phyloP scores from a whole-genome alignment of 2,797 vertebrate genomes.

The Amniataba percoides region DNA sequence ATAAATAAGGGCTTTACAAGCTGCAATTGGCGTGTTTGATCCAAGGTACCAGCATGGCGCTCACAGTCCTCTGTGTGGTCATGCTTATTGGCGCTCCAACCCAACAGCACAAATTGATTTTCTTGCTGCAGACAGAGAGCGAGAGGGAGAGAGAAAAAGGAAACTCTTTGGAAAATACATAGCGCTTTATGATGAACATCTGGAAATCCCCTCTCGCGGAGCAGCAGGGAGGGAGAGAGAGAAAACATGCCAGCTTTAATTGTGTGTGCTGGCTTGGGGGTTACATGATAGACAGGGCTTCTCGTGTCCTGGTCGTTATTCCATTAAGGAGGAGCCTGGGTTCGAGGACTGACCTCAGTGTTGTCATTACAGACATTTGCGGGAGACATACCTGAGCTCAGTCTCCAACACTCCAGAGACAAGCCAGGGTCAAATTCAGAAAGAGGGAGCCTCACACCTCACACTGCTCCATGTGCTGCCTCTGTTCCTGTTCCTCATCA shows the following conservation, averaged over 20 bases:
- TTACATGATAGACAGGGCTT: slow-evolving; percentile 42
- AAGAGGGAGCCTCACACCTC: slow-evolving; percentile 7
- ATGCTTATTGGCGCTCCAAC: slow-evolving; percentile 44
- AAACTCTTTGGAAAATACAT: slow-evolving; percentile 63
- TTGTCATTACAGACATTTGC: slow-evolving; percentile 40
- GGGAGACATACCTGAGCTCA: slow-evolving; percentile 38
- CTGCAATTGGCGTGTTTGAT: slow-evolving; percentile 63
- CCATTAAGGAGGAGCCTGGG: slow-evolving; percentile 47
- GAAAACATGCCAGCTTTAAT: slow-evolving; percentile 66
- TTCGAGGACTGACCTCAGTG: slow-evolving; percentile 41
- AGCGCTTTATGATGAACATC: slow-evolving; percentile 76
- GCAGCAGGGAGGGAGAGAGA: slow-evolving; percentile 37
- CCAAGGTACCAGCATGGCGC: slow-evolving; percentile 59
- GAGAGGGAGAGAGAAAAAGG: slow-evolving; percentile 39
- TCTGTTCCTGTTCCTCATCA: slow-evolving; percentile 24
- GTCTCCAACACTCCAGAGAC: slow-evolving; percentile 13
- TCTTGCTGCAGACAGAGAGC: slow-evolving; percentile 57
- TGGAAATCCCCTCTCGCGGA: slow-evolving; percentile 74
- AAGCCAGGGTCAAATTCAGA: slow-evolving; percentile 25
- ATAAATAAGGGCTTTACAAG: slow-evolving; percentile 69
- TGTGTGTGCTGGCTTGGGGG: slow-evolving; percentile 48
- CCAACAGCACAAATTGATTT: slow-evolving; percentile 67
- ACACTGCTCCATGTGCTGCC: not conserved
- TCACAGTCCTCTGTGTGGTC: slow-evolving; percentile 68
- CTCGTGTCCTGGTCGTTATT: slow-evolving; percentile 59